These are phyloP conservation scores for Helicorthomorpha holstii DNA, from an alignment of 1,140 invertebrate species.

Conservation along the genomic window DNA sequence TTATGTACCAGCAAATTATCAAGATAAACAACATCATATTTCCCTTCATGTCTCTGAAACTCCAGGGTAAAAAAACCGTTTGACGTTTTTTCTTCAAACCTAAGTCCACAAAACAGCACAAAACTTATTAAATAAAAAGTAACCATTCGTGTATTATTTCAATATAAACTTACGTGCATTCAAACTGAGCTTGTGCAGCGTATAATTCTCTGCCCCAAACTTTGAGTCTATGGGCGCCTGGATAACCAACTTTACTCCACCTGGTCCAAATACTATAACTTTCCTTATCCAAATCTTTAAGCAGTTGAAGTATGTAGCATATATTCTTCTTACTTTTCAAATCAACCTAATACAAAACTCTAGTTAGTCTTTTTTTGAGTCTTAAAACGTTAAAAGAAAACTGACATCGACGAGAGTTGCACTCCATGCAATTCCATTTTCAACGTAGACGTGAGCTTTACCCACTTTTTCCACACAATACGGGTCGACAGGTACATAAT, in stretches of 20 bases:
- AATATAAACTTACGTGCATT: too few species aligned
- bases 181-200: constrained; percentile 27
- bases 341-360: constrained; percentile 28
- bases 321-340: constrained; percentile 39
- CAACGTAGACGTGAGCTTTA: constrained; percentile 23
- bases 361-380: not conserved
- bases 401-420: constrained; percentile 36
- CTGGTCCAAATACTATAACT: constrained; percentile 31
- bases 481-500: constrained; percentile 6
- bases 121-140: too few species aligned
- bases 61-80: too few species aligned
- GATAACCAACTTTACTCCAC: constrained; percentile 36
- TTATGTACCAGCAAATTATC: too few species aligned
- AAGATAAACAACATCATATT: too few species aligned
- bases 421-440: constrained; percentile 29
- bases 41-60: too few species aligned
- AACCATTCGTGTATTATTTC: too few species aligned
- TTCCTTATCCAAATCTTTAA: constrained; percentile 26
- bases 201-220: constrained; percentile 24
- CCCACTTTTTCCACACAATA: constrained; percentile 2
- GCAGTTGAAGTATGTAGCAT: constrained; percentile 35
- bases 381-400: constrained; percentile 12
- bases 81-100: too few species aligned
- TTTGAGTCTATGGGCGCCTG: constrained; percentile 28
- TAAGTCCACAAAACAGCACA: too few species aligned